Evolutionary conservation across 1,140 invertebrate genomes (phyloP).

Genomic region (Drosophila punjabiensis): DNA sequence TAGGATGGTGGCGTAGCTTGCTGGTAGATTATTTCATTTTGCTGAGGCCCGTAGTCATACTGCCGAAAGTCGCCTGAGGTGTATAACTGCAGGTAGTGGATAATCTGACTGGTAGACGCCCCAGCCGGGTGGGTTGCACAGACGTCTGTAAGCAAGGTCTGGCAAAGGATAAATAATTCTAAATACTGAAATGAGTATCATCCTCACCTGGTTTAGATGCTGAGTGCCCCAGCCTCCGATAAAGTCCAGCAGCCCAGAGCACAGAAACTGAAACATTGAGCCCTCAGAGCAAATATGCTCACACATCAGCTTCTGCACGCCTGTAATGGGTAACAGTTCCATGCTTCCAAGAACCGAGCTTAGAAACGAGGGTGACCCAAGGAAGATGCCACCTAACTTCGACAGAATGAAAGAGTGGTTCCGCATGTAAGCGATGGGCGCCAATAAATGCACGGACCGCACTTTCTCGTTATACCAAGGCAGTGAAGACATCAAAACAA

Average conservation of each 20-base stretch:
- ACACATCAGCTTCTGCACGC: slow-evolving; percentile 68
- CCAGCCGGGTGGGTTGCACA: slow-evolving; percentile 84
- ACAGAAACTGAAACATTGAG: slow-evolving; percentile 73
- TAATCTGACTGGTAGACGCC: slow-evolving; percentile 86
- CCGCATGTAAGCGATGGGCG: slow-evolving; percentile 87
- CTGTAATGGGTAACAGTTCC: slow-evolving; percentile 74
- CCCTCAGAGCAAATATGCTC: slow-evolving; percentile 69
- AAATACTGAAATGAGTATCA: not conserved
- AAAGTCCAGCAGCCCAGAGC: slow-evolving; percentile 71
- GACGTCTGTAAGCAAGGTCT: slow-evolving; percentile 75
- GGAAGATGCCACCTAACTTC: slow-evolving; percentile 69
- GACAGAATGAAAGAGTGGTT: slow-evolving; percentile 86
- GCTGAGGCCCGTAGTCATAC: slow-evolving; percentile 85
- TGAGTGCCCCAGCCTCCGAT: slow-evolving; percentile 78
- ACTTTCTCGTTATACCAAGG: slow-evolving; percentile 88
- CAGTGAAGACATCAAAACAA: slow-evolving; percentile 86
- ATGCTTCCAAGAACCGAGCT: slow-evolving; percentile 74
- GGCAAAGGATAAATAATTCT: not conserved
- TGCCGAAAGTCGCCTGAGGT: slow-evolving; percentile 78
- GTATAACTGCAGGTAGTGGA: slow-evolving; percentile 86
- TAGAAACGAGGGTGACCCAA: slow-evolving; percentile 75
- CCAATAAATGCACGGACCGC: slow-evolving; percentile 86
- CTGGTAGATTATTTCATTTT: slow-evolving; percentile 86
- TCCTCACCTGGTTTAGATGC: slow-evolving; percentile 76
- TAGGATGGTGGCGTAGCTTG: slow-evolving; percentile 86